Conservation (phyloP, 2,113 vertebrate species). For the Hippocampus mohnikei region DNA sequence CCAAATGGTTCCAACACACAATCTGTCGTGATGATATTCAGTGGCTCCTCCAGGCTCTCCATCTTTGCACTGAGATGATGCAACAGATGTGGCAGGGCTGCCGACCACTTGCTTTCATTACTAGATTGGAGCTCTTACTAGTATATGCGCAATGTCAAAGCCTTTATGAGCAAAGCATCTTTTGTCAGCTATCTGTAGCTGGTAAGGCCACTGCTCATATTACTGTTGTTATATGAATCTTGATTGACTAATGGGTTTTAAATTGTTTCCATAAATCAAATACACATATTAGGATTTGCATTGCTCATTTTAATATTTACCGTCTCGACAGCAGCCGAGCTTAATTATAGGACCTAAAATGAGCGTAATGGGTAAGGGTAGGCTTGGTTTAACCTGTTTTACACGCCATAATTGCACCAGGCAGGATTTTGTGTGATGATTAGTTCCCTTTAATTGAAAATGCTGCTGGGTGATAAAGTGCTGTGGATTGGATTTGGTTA, state of each 20-base stretch:
- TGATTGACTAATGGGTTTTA: conserved; percentile 26
- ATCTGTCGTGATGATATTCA: conserved; percentile 63
- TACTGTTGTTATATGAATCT: conserved; percentile 16
- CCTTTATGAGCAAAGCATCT: conserved; percentile 21
- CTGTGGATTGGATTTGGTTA: conserved; percentile 41
- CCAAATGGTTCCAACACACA: conserved; percentile 58
- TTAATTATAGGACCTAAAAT: conserved; percentile 53
- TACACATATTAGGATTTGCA: conserved; percentile 34
- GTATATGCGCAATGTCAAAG: conserved; percentile 18
- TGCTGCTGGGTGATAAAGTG: conserved; percentile 40
- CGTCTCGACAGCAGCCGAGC: conserved; percentile 28
- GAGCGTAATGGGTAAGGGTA: conserved; percentile 38
- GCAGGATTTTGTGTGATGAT: conserved; percentile 61
- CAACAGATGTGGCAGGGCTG: conserved; percentile 50
- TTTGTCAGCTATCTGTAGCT: conserved; percentile 16
- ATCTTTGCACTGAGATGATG: conserved; percentile 54
- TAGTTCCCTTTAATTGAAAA: conserved; percentile 34
- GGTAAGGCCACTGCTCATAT: neutral
- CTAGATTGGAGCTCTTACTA: conserved; percentile 34
- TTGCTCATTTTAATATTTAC: conserved; percentile 41
- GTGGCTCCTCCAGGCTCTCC: conserved; percentile 50
- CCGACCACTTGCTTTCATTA: conserved; percentile 46
- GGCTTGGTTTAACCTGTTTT: conserved; percentile 58
- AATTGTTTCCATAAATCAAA: conserved; percentile 15
- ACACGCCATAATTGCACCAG: conserved; percentile 52